Evolutionary conservation across 2,797 vertebrate species (phyloP).

Genomic region (Pygocentrus nattereri): DNA sequence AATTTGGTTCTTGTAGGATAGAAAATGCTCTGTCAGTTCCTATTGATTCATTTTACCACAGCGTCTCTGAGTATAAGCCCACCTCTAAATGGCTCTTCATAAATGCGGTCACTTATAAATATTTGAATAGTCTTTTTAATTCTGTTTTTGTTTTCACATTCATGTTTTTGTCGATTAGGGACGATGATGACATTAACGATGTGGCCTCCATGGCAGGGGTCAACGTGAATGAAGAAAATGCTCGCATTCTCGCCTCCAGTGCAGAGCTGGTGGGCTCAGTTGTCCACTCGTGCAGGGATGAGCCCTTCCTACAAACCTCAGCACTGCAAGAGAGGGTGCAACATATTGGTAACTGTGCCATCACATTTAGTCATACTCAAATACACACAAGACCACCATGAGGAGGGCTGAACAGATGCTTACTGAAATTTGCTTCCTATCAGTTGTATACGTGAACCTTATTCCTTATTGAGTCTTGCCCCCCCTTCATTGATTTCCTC

Average conservation of each 20-base stretch:
- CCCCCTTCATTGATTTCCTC: background rate
- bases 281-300: conserved; percentile 88
- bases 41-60: too few relatives aligned
- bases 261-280: conserved; percentile 83
- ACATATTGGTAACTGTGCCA: conserved; percentile 79
- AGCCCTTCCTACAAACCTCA: conserved; percentile 84
- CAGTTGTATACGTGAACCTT: background rate
- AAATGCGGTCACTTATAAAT: background rate
- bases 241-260: conserved; percentile 77
- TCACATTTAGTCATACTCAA: background rate
- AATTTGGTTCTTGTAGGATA: too few relatives aligned
- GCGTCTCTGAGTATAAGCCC: background rate
- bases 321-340: conserved; percentile 82
- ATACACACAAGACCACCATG: background rate
- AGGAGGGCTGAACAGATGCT: background rate
- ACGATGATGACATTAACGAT: conserved; percentile 90
- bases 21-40: too few relatives aligned
- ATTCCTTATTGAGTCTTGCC: background rate
- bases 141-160: background rate
- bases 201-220: conserved; percentile 90
- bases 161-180: conserved; percentile 65
- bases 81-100: background rate
- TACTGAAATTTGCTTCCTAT: background rate
- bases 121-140: background rate
- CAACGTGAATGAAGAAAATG: conserved; percentile 84